Percentiles rank a stretch among this genome's conserved stretches.
phyloP scores from a whole-genome alignment of 2,113 vertebrate species.

The Amblyornis subalaris region DNA sequence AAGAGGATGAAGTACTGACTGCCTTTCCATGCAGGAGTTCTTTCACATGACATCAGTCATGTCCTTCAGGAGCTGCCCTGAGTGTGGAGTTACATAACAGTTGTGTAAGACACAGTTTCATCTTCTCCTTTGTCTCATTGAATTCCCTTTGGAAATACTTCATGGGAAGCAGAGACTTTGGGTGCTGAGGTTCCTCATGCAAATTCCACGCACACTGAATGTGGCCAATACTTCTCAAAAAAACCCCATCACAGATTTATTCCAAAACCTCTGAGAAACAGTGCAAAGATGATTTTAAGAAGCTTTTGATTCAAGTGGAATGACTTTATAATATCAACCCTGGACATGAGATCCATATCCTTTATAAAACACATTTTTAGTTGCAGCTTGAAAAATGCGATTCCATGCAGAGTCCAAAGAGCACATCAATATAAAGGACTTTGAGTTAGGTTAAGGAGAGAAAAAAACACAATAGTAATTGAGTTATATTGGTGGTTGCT shows the following conservation, averaged over 20 bases:
- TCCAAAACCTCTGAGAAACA: neutral
- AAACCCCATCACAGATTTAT: neutral
- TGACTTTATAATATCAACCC: neutral
- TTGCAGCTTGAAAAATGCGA: neutral
- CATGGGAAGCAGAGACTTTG: neutral
- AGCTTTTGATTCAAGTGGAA: neutral
- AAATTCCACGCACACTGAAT: accelerated
- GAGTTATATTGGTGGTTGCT: neutral
- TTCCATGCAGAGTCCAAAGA: neutral
- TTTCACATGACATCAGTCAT: neutral
- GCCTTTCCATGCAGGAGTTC: neutral
- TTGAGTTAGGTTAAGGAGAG: neutral
- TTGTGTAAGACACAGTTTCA: neutral
- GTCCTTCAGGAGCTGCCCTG: neutral
- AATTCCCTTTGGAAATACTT: neutral
- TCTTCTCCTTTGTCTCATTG: neutral
- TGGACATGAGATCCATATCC: neutral
- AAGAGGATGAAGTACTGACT: neutral
- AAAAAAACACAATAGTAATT: neutral
- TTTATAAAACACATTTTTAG: neutral
- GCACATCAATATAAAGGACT: neutral
- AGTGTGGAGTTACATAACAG: neutral
- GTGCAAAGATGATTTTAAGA: neutral
- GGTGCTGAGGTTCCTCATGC: neutral
- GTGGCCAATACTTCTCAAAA: neutral